Percentiles rank a stretch among this genome's conserved stretches.
Conservation (phyloP, 2,113 vertebrate species). For the Rattus rattus region DNA sequence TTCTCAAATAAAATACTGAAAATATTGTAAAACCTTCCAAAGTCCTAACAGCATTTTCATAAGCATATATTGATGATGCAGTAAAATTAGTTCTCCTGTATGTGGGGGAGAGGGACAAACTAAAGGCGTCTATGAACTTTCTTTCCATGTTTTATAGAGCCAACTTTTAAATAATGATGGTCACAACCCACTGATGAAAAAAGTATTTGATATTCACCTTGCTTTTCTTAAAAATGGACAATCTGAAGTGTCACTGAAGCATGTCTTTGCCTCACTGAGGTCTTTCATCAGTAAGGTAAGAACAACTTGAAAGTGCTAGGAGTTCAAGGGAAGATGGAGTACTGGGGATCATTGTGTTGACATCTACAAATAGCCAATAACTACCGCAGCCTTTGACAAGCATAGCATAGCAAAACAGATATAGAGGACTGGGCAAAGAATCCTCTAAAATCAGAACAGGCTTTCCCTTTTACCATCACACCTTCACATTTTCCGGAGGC, state of each 20-base stretch:
- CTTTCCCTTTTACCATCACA: slow-evolving; percentile 13
- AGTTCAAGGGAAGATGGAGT: background rate
- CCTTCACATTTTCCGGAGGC: background rate
- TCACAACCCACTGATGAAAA: slow-evolving; percentile 97
- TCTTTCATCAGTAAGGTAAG: slow-evolving; percentile 96
- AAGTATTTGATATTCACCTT: slow-evolving; percentile 96
- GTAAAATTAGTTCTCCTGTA: slow-evolving; percentile 34
- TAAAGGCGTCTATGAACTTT: slow-evolving; percentile 40
- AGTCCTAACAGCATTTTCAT: background rate
- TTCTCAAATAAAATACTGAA: slow-evolving; percentile 3
- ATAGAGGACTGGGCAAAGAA: background rate
- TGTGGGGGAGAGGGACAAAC: background rate
- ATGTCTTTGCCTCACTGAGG: slow-evolving; percentile 94
- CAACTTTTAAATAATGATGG: slow-evolving; percentile 95
- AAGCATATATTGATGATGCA: background rate
- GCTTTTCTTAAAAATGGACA: slow-evolving; percentile 95
- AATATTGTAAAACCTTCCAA: slow-evolving; percentile 10
- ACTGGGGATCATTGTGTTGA: background rate
- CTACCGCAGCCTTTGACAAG: background rate
- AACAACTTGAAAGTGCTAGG: background rate
- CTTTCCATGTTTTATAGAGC: slow-evolving; percentile 86
- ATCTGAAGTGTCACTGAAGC: slow-evolving; percentile 94
- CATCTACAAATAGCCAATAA: background rate
- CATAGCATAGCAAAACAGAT: background rate
- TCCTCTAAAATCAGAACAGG: background rate